Conservation (phyloP, 2,888 invertebrate species). For the Drosophila seclusa region DNA sequence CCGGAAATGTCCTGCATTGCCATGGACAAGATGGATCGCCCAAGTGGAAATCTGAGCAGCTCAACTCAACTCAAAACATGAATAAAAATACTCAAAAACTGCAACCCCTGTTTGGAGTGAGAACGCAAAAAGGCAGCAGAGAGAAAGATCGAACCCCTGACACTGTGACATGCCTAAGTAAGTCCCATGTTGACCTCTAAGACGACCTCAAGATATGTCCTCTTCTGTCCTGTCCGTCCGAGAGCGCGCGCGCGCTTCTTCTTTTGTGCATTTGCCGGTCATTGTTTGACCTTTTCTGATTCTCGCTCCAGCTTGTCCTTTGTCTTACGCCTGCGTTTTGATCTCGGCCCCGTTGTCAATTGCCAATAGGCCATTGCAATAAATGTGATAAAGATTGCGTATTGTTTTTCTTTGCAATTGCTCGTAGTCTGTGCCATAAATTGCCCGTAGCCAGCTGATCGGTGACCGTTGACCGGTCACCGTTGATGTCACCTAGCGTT, state of each 20-base stretch:
- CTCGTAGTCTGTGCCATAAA: conserved; percentile 65
- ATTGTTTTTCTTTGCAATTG: conserved; percentile 61
- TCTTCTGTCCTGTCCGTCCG: conserved; percentile 85
- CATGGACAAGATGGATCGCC: conserved; percentile 71
- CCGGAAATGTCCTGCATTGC: conserved; percentile 80
- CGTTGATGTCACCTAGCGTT: conserved; percentile 40
- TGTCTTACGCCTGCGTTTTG: conserved; percentile 41
- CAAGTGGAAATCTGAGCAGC: conserved; percentile 41
- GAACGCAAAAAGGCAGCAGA: conserved; percentile 15
- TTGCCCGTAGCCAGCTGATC: conserved; percentile 58
- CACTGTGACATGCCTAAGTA: conserved; percentile 42
- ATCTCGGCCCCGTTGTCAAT: conserved; percentile 63
- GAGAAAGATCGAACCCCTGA: conserved; percentile 15
- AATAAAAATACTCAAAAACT: conserved; percentile 11
- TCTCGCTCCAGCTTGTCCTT: conserved; percentile 47
- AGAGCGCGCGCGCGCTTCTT: conserved; percentile 88
- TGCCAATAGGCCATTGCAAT: conserved; percentile 67
- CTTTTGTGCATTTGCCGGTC: conserved; percentile 54
- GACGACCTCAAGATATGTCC: conserved; percentile 86
- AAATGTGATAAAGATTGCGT: conserved; percentile 75
- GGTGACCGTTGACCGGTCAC: conserved; percentile 33
- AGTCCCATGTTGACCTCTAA: conserved; percentile 73
- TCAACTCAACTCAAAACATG: conserved; percentile 23
- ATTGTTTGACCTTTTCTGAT: conserved; percentile 73
- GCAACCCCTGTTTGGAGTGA: conserved; percentile 37